A percentile compares a stretch with the other conserved stretches of the same genome.
phyloP scores from a whole-genome alignment of 2,888 invertebrate species.

The Xestia rhomboidea region DNA sequence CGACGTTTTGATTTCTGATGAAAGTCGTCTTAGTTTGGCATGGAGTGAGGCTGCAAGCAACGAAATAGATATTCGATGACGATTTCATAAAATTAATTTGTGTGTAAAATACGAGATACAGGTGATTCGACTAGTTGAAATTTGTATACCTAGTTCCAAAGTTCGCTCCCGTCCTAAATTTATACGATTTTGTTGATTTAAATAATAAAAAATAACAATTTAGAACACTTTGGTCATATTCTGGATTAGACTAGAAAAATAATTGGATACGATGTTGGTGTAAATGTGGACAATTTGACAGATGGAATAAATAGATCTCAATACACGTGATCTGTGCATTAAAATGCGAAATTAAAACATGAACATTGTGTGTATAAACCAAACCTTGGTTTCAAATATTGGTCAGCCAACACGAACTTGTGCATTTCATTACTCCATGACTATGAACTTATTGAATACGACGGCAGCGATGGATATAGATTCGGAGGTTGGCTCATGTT shows the following conservation, averaged over 20 bases:
- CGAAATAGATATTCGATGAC: conserved; percentile 78
- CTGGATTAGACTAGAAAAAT: conserved; percentile 57
- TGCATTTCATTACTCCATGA: conserved; percentile 1
- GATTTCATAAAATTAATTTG: conserved; percentile 73
- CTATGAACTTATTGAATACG: conserved; percentile 26
- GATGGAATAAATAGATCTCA: conserved; percentile 19
- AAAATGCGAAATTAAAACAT: conserved; percentile 19
- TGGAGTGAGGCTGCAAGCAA: conserved; percentile 79
- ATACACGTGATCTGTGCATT: conserved; percentile 13
- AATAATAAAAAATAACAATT: conserved; percentile 41
- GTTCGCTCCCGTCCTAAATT: conserved; percentile 87
- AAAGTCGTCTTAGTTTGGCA: conserved; percentile 39
- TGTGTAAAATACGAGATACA: conserved; percentile 74
- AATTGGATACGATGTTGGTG: conserved; percentile 54
- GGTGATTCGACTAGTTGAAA: conserved; percentile 73
- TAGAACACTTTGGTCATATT: conserved; percentile 58
- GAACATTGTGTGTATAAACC: conserved; percentile 17
- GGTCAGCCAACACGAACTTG: conserved; percentile 13
- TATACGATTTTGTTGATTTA: conserved; percentile 81
- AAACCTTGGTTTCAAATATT: conserved; percentile 31
- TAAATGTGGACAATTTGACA: conserved; percentile 33
- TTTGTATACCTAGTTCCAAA: conserved; percentile 74
- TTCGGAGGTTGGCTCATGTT: neutral
- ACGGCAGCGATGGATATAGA: conserved; percentile 9
- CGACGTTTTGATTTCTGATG: conserved; percentile 50